Evolutionary conservation across 2,888 invertebrate genomes (phyloP), one percentile per base, ranked within the genome.

Genomic region (Trissolcus brochymenae): DNA sequence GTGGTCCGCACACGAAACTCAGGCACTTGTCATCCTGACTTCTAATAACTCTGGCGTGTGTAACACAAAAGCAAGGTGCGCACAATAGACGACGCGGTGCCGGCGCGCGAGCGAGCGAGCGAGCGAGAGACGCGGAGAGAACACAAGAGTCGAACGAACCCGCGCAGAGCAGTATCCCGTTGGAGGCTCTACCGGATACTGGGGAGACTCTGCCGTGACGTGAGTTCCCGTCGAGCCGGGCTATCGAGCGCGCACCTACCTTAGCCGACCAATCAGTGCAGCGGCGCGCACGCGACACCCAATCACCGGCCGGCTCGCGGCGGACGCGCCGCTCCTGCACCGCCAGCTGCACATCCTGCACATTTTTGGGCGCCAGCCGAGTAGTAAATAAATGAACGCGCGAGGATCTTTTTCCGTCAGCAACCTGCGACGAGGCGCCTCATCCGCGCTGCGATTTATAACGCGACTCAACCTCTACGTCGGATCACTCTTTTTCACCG

Each of bases 111-210:
- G n/a, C n/a, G n/a, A n/a, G n/a, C n/a, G 56, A 60, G 61, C 59
- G 25, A 25, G 25, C 61, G 13, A 53, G 49, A 41, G 49, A 56
- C 41, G 61, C 61, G 56, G 35, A 51, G 19, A 21, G 51, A 13
- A 46, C 46, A 51, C 51, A 19, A 50, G 50, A 57, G 55, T 50
- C 25, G 50, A 17, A 35, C 50, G n/a, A 59, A 53, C 56, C 65
- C 65, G 53, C 65, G 82, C 84, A 79, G 79, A 83, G 79, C 76
- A 84, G 82, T 84, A 84, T 84, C 85, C 83, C 82, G 82, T 84
- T 81, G 84, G 86, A 88, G 84, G 84, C 83, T 85, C 86, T 87
- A 85, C 87, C 88, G 88, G 87, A 87, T 87, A 88, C 88, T 88
- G 87, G 84, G 83, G 84, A 65, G 56, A 76, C 35, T 57, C 29